A percentile compares a stretch with the other conserved stretches of the same genome.
phyloP scores from a whole-genome alignment of 2,888 invertebrate species.

The Acleris emargana region DNA sequence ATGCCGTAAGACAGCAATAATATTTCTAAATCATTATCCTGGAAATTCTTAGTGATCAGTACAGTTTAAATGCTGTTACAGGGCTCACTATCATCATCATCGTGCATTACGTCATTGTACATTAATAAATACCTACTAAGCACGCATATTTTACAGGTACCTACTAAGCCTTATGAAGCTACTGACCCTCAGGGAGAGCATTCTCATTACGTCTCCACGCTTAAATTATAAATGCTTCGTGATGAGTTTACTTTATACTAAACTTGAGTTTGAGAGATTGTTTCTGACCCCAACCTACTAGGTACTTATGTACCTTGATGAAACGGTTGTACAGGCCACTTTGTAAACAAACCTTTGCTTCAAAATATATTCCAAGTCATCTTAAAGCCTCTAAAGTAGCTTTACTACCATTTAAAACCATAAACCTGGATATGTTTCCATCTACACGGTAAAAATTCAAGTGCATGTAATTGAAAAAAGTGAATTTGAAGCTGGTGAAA shows the following conservation, averaged over 20 bases:
- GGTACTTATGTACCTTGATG: conserved; percentile 15
- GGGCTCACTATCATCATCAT: too few species aligned
- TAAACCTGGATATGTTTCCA: background rate
- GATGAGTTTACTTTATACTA: conserved; percentile 40
- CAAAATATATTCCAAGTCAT: background rate
- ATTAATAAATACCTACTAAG: too few species aligned
- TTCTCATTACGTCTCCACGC: conserved; percentile 31
- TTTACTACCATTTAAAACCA: too few species aligned
- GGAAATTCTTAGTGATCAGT: too few species aligned
- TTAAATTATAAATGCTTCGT: conserved; percentile 41
- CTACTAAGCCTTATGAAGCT: background rate
- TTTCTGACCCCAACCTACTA: conserved; percentile 34
- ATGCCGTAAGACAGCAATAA: too few species aligned
- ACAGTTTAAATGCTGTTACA: too few species aligned
- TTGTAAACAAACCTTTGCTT: background rate
- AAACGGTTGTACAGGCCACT: conserved; percentile 1
- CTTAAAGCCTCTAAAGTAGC: background rate
- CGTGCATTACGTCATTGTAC: too few species aligned
- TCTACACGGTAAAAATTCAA: background rate
- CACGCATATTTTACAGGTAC: background rate
- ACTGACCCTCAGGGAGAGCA: conserved; percentile 32
- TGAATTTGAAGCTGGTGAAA: background rate
- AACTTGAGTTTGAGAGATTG: conserved; percentile 36
- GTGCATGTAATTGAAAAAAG: conserved; percentile 1
- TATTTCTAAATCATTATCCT: too few species aligned